phyloP scores from a whole-genome alignment of 2,888 invertebrate species.

The Myopa tessellatipennis region DNA sequence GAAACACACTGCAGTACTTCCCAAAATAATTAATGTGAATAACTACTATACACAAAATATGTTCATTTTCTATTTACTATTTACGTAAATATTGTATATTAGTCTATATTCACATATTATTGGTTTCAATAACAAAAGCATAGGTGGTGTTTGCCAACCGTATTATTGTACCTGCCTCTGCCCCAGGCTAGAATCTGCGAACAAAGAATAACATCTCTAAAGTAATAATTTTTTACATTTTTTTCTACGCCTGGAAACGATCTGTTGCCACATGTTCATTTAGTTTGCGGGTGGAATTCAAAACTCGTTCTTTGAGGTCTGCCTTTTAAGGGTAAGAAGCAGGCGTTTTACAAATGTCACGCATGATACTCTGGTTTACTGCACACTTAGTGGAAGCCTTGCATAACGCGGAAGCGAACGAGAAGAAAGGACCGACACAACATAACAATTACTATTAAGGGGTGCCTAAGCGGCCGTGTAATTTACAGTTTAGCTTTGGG shows the following conservation, averaged over 20 bases:
- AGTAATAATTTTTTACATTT: conserved; percentile 20
- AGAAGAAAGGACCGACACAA: not conserved
- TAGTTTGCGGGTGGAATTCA: conserved; percentile 50
- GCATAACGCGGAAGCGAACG: conserved; percentile 29
- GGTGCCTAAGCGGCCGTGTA: conserved; percentile 67
- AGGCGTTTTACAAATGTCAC: conserved; percentile 53
- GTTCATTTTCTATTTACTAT: not conserved
- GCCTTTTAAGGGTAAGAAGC: conserved; percentile 45
- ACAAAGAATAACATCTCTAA: conserved; percentile 16
- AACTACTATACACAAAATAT: too few relatives aligned
- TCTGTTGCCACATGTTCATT: conserved; percentile 55
- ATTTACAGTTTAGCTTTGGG: conserved; percentile 65
- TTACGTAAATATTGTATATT: not conserved
- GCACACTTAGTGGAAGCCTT: conserved; percentile 37
- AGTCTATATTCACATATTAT: not conserved
- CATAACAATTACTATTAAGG: conserved; percentile 22
- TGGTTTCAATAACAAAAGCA: not conserved
- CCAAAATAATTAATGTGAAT: too few relatives aligned
- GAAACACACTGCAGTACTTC: too few relatives aligned
- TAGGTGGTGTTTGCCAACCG: not conserved
- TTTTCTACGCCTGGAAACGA: conserved; percentile 48
- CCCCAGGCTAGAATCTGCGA: not conserved
- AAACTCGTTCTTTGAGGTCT: conserved; percentile 4
- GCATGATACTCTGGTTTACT: conserved; percentile 48
- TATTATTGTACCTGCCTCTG: not conserved